Percentiles rank a stretch among this genome's conserved stretches.
phyloP scores from a whole-genome alignment of 2,113 vertebrate species.

The Lanius ludovicianus region DNA sequence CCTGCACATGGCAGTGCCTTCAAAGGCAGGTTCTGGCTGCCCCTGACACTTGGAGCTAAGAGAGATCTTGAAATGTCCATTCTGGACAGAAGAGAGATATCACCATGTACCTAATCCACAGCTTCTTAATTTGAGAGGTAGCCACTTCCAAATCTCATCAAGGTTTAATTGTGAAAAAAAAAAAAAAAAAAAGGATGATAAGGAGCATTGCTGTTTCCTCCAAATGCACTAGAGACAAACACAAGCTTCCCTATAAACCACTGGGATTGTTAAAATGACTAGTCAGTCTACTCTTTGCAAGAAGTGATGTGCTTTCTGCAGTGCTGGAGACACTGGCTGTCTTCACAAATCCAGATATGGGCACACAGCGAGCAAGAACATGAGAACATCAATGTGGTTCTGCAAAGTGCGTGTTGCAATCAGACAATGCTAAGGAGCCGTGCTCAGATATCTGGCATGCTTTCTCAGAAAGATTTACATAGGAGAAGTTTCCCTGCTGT shows the following conservation, averaged over 20 bases:
- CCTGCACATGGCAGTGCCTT: rapidly evolving
- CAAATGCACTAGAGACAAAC: background rate
- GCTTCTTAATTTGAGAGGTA: background rate
- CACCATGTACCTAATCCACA: background rate
- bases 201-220: background rate
- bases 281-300: background rate
- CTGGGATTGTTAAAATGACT: background rate
- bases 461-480: background rate
- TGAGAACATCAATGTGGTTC: rapidly evolving
- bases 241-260: background rate
- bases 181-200: background rate
- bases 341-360: background rate
- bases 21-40: background rate
- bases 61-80: rapidly evolving
- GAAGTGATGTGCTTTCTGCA: background rate
- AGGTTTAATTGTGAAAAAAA: background rate
- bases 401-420: background rate
- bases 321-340: background rate
- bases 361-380: background rate
- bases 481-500: background rate
- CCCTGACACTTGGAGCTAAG: background rate
- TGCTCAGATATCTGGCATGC: background rate
- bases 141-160: background rate
- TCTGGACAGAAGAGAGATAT: background rate
- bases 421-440: background rate